Base-by-base conservation (phyloP, 2,888 invertebrate species). In the Timema cristinae region DNA sequence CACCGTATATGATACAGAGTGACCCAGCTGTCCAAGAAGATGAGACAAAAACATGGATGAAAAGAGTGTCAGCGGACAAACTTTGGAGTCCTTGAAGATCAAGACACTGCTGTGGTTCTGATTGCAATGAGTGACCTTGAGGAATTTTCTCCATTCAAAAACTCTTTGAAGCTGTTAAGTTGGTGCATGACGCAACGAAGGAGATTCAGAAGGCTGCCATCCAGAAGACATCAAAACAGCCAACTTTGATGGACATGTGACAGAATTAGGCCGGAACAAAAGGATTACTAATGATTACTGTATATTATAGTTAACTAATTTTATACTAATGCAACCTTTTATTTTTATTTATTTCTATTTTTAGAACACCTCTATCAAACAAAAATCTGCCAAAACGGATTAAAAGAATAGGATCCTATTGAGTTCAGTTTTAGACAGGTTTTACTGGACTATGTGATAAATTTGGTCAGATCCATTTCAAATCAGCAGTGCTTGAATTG, bases 121-220 rank as follows among this genome's bases (percentile, higher is more conserved):
- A n/a, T n/a, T 67, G n/a, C 15, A n/a, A n/a, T 49, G 67, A 47
- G 67, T 48, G 50, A 67, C 11, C 50, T 67, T 49, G 15, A 50
- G 67, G 48, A 50, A 67, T 50, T 49, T 67, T 11, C 50, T 49
- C 13, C 16, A 15, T 67, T 13, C 66, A 66, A 48, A 6, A 67
- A 67, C 49, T 7, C 13, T 67, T 11, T 13, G 49, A 32, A 32
- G 32, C 32, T 32, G 32, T 32, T 1, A 13, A 67, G 11, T 10
- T 67, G 10, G 50, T 49, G 50, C 67, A 67, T 7, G 50, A 10
- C 5, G 67, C 50, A 15, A 67, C 49, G n/a, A 8, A 10, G 50
- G 6, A 7, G 15, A 67, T 67, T n/a, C 4, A 11, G 13, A n/a
- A 49, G 49, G 49, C n/a, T 67, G 15, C 11, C 11, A 50, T 67